phyloP scores from a whole-genome alignment of 2,888 invertebrate genomes.

The Hecatera dysodea region DNA sequence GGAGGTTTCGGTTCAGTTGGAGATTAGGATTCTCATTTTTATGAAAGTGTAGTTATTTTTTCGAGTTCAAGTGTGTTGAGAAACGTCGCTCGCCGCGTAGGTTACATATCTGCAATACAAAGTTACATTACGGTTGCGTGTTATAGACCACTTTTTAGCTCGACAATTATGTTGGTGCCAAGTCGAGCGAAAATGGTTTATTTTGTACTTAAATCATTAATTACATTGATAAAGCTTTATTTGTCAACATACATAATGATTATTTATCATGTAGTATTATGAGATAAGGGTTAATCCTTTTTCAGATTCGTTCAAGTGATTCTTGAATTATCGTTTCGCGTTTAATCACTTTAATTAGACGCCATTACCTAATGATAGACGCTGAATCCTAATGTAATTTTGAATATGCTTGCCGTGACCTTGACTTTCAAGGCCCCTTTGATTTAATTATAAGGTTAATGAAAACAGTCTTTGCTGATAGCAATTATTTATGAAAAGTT shows the following conservation, averaged over 20 bases:
- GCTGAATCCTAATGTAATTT: background rate
- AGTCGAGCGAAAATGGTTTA: no score
- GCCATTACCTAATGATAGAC: background rate
- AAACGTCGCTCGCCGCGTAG: no score
- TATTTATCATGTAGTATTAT: constrained; percentile 1
- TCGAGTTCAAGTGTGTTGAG: no score
- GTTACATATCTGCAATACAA: no score
- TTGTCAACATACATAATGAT: background rate
- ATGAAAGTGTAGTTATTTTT: no score
- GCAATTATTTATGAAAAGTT: no score
- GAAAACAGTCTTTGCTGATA: no score
- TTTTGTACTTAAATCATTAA: background rate
- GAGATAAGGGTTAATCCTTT: constrained; percentile 23
- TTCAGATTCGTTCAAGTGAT: constrained; percentile 15
- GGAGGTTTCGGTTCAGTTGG: no score
- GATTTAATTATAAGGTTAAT: background rate
- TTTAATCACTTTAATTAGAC: constrained; percentile 10
- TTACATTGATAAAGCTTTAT: background rate
- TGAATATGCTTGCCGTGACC: background rate
- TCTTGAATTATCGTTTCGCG: background rate
- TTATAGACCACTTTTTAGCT: no score
- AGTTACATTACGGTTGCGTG: no score
- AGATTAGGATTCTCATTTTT: no score
- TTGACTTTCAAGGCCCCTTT: background rate
- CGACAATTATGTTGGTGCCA: no score